Evolutionary conservation across 2,797 vertebrate species (phyloP), one percentile per base, ranked within the genome.

Genomic region (Trematomus bernacchii): DNA sequence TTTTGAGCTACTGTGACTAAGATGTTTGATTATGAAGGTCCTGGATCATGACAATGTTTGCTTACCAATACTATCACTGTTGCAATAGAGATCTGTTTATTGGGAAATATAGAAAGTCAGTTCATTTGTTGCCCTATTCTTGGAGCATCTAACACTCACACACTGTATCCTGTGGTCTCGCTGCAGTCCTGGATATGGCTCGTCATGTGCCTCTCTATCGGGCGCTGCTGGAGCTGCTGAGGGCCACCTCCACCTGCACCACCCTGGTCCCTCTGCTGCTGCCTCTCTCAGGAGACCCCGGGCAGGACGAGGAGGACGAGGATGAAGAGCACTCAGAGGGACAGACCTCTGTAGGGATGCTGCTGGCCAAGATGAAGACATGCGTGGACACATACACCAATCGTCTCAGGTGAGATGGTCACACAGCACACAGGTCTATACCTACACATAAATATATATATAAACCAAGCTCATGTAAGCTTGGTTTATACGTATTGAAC

Each of bases 311-410:
- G 27, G 98, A 98, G 8, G 97, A 97, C 23, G 94, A 94, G 55
- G 98, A 98, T 0, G 98, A 99, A 10, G 97, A 98, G 6, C 95
- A 95, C 33, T 73, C 96, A 1, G 98, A 99, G 86, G 96, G 97
- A 70, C 98, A 98, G 80, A 95, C 97, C 61, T 99, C 97, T 6
- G 98, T 99, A 66, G 98, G 98, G 66, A 97, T 97, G 89, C 92
- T 99, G 76, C 84, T 99, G 89, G 98, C 98, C 83, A 99, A 99
- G 94, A 99, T 99, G 98, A 99, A 99, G 94, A 99, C 97, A 9
- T 99, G 98, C 57, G 98, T 99, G 33, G 98, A 99, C 91, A 99
- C 98, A 1, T 99, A 99, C 66, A 99, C 98, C 84, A 99, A 98
- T 91, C 95, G 98, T 63, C 95, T 99, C 92, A 98, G 98, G 98